Evolutionary conservation across 2,113 vertebrate genomes (phyloP).

Genomic region (Marcusenius ussheri): DNA sequence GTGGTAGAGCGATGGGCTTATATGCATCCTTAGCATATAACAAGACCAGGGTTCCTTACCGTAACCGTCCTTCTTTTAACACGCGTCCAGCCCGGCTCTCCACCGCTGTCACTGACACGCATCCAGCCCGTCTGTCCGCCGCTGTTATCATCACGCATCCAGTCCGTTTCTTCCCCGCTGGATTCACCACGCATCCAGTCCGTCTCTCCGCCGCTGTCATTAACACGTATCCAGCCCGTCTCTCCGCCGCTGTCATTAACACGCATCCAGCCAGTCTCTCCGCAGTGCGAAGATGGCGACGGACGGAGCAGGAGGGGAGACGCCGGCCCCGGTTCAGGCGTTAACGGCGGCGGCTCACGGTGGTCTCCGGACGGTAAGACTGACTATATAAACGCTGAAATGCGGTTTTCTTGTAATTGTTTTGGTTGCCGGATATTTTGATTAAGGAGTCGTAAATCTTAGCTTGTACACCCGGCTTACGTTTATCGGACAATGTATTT

Average conservation of each 20-base stretch:
- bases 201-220: neutral
- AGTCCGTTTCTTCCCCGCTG: neutral
- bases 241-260: neutral
- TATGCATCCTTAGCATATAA: neutral
- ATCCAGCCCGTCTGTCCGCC: neutral
- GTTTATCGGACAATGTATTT: neutral
- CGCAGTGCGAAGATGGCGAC: conserved; percentile 6
- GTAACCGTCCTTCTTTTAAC: neutral
- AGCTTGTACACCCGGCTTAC: neutral
- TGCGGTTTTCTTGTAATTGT: neutral
- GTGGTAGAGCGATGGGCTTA: neutral
- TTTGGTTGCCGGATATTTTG: neutral
- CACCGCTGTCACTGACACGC: neutral
- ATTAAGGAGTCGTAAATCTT: neutral
- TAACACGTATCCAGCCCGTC: neutral
- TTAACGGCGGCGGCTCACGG: neutral
- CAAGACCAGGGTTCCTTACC: neutral
- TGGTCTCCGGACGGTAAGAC: neutral
- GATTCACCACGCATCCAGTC: neutral
- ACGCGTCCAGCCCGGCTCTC: neutral
- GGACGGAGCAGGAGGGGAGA: neutral
- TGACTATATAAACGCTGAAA: neutral
- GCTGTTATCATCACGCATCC: neutral
- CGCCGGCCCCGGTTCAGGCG: neutral
- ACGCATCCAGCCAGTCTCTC: neutral